A percentile compares a stretch with the other conserved stretches of the same genome.
phyloP scores from a whole-genome alignment of 2,113 vertebrate genomes.

The Pelobates fuscus region DNA sequence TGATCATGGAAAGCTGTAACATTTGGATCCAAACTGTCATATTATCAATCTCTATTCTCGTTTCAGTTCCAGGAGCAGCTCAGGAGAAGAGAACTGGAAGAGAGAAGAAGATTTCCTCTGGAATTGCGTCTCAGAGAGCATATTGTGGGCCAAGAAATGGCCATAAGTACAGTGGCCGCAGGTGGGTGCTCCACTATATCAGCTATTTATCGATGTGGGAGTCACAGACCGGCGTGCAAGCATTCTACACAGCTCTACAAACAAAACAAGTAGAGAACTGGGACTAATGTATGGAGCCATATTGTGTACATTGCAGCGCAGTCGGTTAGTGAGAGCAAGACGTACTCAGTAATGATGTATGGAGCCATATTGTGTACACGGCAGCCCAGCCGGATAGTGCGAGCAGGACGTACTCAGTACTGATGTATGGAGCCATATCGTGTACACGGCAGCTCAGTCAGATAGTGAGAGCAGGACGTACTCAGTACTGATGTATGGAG shows the following conservation, averaged over 20 bases:
- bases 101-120: constrained; percentile 87
- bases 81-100: constrained; percentile 76
- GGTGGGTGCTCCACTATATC: constrained; percentile 65
- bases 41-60: background rate
- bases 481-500: background rate
- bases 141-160: constrained; percentile 93
- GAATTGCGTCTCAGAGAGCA: constrained; percentile 90
- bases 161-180: constrained; percentile 90
- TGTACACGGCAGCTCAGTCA: too few species aligned
- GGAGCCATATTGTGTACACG: too few species aligned
- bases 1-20: too few species aligned
- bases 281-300: background rate
- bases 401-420: background rate
- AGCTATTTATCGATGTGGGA: background rate
- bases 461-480: background rate
- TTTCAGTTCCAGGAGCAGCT: constrained; percentile 83
- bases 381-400: too few species aligned
- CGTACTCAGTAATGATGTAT: too few species aligned
- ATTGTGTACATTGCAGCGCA: too few species aligned
- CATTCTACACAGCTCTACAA: too few species aligned
- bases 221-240: too few species aligned
- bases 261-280: background rate
- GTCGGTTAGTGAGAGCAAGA: too few species aligned
- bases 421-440: too few species aligned
- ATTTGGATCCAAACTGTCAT: too few species aligned